Conservation (phyloP, 2,888 invertebrate genomes). For the Eremobia ochroleuca region DNA sequence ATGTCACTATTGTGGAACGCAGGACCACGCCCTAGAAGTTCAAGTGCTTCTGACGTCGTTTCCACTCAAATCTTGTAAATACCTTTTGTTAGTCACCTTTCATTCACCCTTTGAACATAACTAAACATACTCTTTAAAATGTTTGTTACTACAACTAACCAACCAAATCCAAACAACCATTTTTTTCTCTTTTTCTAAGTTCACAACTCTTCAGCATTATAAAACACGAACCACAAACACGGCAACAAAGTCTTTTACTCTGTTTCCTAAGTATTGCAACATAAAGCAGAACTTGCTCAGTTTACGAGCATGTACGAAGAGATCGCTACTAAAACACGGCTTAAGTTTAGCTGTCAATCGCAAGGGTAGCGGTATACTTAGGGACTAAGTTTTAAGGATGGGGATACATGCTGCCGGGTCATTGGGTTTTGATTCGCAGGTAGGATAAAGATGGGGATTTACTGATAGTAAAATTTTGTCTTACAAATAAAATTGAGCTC, state of each 20-base stretch:
- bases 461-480: not conserved
- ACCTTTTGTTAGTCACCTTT: not conserved
- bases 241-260: slow-evolving; percentile 36
- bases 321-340: slow-evolving; percentile 46
- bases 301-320: slow-evolving; percentile 45
- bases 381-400: slow-evolving; percentile 12
- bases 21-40: not conserved
- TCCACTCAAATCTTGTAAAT: not conserved
- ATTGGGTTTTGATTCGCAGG: not conserved
- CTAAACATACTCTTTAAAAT: not conserved
- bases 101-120: not conserved
- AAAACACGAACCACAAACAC: slow-evolving; percentile 18
- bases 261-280: slow-evolving; percentile 50
- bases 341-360: slow-evolving; percentile 46
- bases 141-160: not conserved
- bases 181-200: not conserved
- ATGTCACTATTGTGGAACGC: not conserved
- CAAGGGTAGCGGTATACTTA: slow-evolving; percentile 35
- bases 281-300: slow-evolving; percentile 35
- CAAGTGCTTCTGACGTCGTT: not conserved
- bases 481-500: not conserved
- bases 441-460: not conserved
- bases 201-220: slow-evolving; percentile 4
- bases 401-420: slow-evolving; percentile 8
- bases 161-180: too few relatives aligned